phyloP scores from a whole-genome alignment of 2,797 vertebrate species.

The Liparis tanakae region DNA sequence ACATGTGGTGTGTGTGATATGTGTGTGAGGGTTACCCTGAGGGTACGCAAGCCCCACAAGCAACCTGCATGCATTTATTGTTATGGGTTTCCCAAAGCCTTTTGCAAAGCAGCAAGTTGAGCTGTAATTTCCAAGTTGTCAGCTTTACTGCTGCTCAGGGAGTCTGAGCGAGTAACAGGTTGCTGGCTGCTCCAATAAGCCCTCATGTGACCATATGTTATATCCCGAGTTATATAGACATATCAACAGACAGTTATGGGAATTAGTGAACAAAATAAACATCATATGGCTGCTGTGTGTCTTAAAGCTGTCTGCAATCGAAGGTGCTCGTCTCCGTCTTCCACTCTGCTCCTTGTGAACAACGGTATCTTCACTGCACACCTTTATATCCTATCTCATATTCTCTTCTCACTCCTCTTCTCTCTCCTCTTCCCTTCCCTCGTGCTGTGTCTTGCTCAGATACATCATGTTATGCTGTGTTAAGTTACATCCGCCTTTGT shows the following conservation, averaged over 20 bases:
- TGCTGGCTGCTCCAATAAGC: slow-evolving; percentile 38
- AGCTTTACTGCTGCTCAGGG: slow-evolving; percentile 37
- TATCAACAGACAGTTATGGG: slow-evolving; percentile 40
- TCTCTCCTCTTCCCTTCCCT: background rate
- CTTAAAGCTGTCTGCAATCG: slow-evolving; percentile 29
- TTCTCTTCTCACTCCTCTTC: background rate
- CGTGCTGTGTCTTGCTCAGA: background rate
- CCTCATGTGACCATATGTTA: slow-evolving; percentile 18
- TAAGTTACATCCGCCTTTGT: slow-evolving; percentile 22
- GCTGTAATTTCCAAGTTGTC: slow-evolving; percentile 64
- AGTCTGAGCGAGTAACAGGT: slow-evolving; percentile 44
- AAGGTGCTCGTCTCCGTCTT: slow-evolving; percentile 24
- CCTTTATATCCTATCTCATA: background rate
- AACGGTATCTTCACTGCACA: slow-evolving; percentile 14
- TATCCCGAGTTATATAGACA: slow-evolving; percentile 25
- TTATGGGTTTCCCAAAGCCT: slow-evolving; percentile 32
- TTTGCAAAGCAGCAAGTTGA: slow-evolving; percentile 43
- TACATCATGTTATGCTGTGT: slow-evolving; percentile 14
- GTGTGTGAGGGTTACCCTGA: slow-evolving; percentile 10
- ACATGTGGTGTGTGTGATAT: background rate
- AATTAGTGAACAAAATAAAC: slow-evolving; percentile 33
- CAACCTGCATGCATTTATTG: slow-evolving; percentile 37
- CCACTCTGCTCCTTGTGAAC: background rate
- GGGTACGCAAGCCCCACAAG: slow-evolving; percentile 24
- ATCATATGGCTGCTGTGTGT: slow-evolving; percentile 26